These are phyloP conservation scores for Drosophila mimetica DNA, from an alignment of 2,888 invertebrate genomes.

Conservation along the genomic window DNA sequence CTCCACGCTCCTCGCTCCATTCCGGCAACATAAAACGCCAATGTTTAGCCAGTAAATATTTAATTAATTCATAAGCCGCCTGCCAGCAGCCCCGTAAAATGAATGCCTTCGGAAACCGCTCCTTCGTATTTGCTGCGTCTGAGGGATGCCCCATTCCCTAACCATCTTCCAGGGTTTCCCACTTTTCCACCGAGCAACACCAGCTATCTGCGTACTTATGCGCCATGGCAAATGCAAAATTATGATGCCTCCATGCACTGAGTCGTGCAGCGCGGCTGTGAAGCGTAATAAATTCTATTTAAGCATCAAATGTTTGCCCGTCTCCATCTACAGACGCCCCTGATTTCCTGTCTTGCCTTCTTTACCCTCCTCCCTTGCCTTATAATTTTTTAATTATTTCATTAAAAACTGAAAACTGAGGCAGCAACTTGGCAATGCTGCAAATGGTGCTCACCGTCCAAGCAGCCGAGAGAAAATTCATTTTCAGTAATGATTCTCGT, in stretches of 20 bases:
- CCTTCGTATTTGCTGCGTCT: slow-evolving; percentile 24
- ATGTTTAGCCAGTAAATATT: slow-evolving; percentile 73
- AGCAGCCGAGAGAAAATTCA: slow-evolving; percentile 2
- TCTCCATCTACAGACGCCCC: slow-evolving; percentile 7
- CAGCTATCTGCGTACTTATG: slow-evolving; percentile 28
- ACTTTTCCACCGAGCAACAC: neutral
- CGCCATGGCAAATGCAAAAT: slow-evolving; percentile 57
- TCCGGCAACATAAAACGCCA: slow-evolving; percentile 58
- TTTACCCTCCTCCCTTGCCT: slow-evolving; percentile 14
- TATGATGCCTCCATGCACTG: slow-evolving; percentile 50
- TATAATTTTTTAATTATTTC: slow-evolving; percentile 53
- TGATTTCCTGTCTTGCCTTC: slow-evolving; percentile 12
- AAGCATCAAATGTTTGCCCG: slow-evolving; percentile 42
- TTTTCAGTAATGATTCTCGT: slow-evolving; percentile 16
- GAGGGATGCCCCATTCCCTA: slow-evolving; percentile 12
- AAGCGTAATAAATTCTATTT: slow-evolving; percentile 58
- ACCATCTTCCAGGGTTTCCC: too few species aligned
- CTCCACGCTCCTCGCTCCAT: too few species aligned
- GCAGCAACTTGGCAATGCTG: slow-evolving; percentile 66
- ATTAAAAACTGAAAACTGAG: slow-evolving; percentile 52
- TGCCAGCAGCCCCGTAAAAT: slow-evolving; percentile 47
- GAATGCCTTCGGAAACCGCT: slow-evolving; percentile 43
- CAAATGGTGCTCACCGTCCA: slow-evolving; percentile 58
- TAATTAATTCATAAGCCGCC: slow-evolving; percentile 76
- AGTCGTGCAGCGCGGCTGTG: slow-evolving; percentile 33